Evolutionary conservation across 2,113 vertebrate genomes (phyloP).

Genomic region (Pteronura brasiliensis): DNA sequence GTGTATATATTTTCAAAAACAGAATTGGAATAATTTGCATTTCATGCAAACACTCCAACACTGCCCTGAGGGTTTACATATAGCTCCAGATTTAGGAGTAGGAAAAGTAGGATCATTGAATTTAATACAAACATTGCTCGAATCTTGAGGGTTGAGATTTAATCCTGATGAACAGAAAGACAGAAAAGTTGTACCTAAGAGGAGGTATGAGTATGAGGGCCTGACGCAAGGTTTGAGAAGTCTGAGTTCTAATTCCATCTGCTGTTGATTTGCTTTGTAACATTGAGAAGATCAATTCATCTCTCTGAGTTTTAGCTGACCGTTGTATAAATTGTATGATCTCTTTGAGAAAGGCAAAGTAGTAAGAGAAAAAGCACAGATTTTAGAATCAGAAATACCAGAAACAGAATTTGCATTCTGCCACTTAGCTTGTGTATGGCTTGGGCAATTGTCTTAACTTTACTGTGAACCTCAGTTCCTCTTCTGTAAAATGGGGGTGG

Average conservation of each 20-base stretch:
- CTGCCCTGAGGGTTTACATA: background rate
- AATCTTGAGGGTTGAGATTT: background rate
- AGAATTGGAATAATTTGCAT: background rate
- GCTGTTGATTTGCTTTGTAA: background rate
- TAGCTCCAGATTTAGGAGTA: background rate
- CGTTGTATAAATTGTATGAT: background rate
- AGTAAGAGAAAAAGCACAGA: background rate
- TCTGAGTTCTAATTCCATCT: background rate
- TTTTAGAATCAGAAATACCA: constrained; percentile 17
- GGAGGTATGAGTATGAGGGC: background rate
- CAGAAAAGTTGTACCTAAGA: background rate
- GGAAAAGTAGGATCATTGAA: background rate
- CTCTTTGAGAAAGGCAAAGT: background rate
- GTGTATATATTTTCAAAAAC: background rate
- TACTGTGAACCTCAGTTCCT: background rate
- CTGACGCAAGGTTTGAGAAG: background rate
- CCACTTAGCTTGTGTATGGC: background rate
- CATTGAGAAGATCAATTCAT: background rate
- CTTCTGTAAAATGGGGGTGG: background rate
- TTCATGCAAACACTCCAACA: background rate
- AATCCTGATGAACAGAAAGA: background rate
- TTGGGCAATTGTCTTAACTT: background rate
- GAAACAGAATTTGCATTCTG: background rate
- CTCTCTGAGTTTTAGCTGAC: background rate
- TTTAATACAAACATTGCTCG: background rate